These are phyloP conservation scores for Saturnia japonica DNA, from an alignment of 2,888 invertebrate genomes.

Conservation along the genomic window DNA sequence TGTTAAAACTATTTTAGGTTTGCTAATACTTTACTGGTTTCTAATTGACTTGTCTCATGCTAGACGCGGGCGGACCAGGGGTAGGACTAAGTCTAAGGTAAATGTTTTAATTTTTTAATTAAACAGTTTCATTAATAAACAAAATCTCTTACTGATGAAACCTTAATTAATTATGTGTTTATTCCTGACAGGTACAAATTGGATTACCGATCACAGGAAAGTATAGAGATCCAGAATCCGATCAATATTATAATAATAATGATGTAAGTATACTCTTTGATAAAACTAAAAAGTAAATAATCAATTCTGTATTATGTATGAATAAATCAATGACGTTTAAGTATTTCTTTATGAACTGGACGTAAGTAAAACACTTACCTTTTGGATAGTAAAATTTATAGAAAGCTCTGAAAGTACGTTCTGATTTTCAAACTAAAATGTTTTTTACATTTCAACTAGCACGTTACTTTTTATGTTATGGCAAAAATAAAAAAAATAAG, in stretches of 20 bases:
- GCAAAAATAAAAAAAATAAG: no score
- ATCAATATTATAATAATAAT: constrained; percentile 94
- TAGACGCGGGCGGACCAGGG: constrained; percentile 86
- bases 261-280: constrained; percentile 83
- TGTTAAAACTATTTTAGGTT: constrained; percentile 42
- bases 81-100: constrained; percentile 89
- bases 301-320: background rate
- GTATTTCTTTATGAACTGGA: no score
- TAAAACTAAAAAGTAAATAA: background rate
- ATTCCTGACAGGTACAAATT: constrained; percentile 85
- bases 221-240: constrained; percentile 94
- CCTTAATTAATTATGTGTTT: constrained; percentile 16
- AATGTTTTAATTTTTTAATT: constrained; percentile 3
- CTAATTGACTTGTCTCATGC: constrained; percentile 64
- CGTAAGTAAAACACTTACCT: no score
- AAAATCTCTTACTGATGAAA: background rate
- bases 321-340: background rate
- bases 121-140: background rate
- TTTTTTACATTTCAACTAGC: no score
- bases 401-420: no score
- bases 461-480: no score
- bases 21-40: constrained; percentile 51
- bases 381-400: no score
- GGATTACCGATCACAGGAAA: constrained; percentile 94
- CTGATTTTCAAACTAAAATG: no score